Evolutionary conservation across 2,888 invertebrate genomes (phyloP).

Genomic region (Micoletzkya japonica): DNA sequence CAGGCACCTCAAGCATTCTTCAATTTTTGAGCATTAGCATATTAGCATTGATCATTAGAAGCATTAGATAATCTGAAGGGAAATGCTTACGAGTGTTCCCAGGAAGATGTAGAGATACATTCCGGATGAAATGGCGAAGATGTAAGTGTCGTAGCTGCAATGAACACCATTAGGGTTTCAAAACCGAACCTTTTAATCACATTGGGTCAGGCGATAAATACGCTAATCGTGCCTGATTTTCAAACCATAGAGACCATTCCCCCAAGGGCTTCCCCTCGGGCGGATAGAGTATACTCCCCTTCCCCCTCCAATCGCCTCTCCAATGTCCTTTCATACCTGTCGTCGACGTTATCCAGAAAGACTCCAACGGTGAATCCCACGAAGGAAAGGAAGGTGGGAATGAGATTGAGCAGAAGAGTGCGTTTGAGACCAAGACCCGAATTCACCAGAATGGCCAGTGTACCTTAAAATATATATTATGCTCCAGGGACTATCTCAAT

Average conservation of each 20-base stretch:
- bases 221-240: too few species aligned
- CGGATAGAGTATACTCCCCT: too few species aligned
- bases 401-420: conserved; percentile 53
- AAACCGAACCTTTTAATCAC: too few species aligned
- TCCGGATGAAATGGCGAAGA: conserved; percentile 58
- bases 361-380: conserved; percentile 56
- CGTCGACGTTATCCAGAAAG: conserved; percentile 39
- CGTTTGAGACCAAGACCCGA: conserved; percentile 55
- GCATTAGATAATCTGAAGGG: too few species aligned
- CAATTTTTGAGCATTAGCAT: not conserved
- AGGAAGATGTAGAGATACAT: conserved; percentile 63
- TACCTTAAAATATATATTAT: conserved; percentile 33
- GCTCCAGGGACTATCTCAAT: not conserved
- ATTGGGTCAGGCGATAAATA: too few species aligned
- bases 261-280: too few species aligned
- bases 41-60: too few species aligned
- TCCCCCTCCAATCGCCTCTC: too few species aligned
- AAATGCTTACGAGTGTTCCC: conserved; percentile 52
- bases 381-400: conserved; percentile 53
- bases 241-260: too few species aligned
- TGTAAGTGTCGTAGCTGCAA: conserved; percentile 51
- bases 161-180: too few species aligned
- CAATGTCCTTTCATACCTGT: not conserved
- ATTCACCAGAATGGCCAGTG: conserved; percentile 56
- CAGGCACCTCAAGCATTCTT: conserved; percentile 50